phyloP scores from a whole-genome alignment of 2,113 vertebrate genomes.

The human (Homo sapiens) region DNA sequence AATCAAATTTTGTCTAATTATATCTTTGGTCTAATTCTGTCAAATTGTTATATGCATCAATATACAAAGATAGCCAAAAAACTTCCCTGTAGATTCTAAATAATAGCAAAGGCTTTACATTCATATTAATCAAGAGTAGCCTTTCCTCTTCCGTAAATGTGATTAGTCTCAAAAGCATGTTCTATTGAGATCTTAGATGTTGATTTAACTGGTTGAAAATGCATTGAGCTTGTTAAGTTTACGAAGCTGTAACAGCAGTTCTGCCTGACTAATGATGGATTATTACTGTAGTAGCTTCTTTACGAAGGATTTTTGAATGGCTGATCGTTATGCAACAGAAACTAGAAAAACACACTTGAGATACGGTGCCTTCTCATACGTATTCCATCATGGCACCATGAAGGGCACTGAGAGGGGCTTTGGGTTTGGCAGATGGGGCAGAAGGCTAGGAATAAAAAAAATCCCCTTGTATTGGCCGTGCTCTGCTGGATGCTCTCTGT shows the following conservation, averaged over 20 bases:
- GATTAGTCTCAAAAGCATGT: conserved; percentile 35
- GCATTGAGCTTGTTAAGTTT: conserved; percentile 16
- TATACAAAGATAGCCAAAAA: conserved; percentile 10
- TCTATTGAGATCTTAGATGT: not conserved
- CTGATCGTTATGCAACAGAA: conserved; percentile 1
- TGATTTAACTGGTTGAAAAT: conserved; percentile 20
- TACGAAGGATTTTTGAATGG: not conserved
- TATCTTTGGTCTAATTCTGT: conserved; percentile 39
- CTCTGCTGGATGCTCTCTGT: not conserved
- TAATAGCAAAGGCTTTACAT: conserved; percentile 26
- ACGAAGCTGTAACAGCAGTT: not conserved
- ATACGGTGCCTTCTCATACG: not conserved
- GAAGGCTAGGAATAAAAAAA: not conserved
- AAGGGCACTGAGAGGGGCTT: not conserved
- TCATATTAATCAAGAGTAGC: not conserved
- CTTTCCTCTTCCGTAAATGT: conserved; percentile 6
- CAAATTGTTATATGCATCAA: not conserved
- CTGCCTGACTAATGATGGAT: conserved; percentile 22
- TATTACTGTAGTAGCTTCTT: not conserved
- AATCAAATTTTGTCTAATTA: conserved; percentile 26
- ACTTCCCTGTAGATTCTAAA: not conserved
- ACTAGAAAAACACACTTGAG: not conserved
- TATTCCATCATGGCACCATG: not conserved
- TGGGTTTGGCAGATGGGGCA: not conserved
- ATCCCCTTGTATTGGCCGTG: rapidly evolving